Conservation (phyloP, 2,797 vertebrate genomes). For the Botia almorhae region DNA sequence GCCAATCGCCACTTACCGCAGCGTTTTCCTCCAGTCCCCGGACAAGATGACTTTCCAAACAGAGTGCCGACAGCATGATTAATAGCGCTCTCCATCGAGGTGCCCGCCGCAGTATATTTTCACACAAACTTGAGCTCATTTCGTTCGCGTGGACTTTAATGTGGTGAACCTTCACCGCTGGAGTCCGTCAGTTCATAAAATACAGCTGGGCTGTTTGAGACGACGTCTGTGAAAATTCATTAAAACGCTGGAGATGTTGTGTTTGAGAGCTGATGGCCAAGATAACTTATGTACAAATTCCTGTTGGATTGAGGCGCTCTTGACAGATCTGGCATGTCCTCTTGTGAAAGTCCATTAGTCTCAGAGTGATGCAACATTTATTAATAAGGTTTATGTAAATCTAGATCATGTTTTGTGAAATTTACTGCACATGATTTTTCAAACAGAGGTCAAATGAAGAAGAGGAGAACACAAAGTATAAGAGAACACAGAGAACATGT, state of each 20-base stretch:
- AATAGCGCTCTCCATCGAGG: slow-evolving; percentile 79
- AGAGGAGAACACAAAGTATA: background rate
- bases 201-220: slow-evolving; percentile 57
- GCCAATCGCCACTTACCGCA: slow-evolving; percentile 78
- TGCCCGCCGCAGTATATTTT: slow-evolving; percentile 78
- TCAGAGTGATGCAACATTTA: background rate
- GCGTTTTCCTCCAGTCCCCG: slow-evolving; percentile 80
- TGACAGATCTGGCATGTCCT: background rate
- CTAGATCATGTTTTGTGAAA: background rate
- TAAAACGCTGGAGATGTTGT: slow-evolving; percentile 68
- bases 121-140: slow-evolving; percentile 76
- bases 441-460: background rate
- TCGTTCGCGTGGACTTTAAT: slow-evolving; percentile 76
- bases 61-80: slow-evolving; percentile 84
- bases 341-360: background rate
- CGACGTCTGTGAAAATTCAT: slow-evolving; percentile 73
- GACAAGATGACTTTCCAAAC: slow-evolving; percentile 83
- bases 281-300: slow-evolving; percentile 25
- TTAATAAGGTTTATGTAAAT: background rate
- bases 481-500: too few species aligned
- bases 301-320: background rate
- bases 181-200: slow-evolving; percentile 77
- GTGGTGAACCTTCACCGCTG: slow-evolving; percentile 74
- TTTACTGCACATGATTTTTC: background rate
- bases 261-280: slow-evolving; percentile 63